Percentiles rank a stretch among this genome's conserved stretches.
Conservation (phyloP, 2,888 invertebrate genomes). For the Tanytarsus gracilentus region DNA sequence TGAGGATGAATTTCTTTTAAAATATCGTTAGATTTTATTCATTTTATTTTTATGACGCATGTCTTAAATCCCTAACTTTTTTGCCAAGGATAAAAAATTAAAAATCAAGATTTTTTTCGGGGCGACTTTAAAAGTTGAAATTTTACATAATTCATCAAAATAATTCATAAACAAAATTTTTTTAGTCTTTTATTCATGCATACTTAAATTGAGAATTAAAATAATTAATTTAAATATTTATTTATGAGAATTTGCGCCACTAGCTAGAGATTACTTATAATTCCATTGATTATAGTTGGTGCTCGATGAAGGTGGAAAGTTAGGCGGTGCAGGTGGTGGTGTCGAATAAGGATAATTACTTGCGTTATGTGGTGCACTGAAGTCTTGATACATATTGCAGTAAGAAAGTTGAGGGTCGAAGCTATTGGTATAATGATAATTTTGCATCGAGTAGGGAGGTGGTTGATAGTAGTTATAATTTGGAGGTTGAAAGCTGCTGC, state of each 20-base stretch:
- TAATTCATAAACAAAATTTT: too few species aligned
- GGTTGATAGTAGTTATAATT: background rate
- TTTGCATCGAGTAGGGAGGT: background rate
- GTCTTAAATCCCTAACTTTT: too few species aligned
- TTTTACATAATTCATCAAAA: too few species aligned
- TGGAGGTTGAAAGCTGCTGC: background rate
- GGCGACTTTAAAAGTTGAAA: too few species aligned
- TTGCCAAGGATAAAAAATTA: too few species aligned
- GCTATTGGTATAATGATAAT: background rate
- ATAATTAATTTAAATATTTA: background rate
- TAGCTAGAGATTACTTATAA: background rate
- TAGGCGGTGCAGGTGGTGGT: background rate
- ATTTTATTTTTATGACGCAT: too few species aligned
- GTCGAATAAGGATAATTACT: background rate
- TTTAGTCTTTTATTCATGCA: too few species aligned
- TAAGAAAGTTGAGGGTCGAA: background rate
- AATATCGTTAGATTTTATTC: too few species aligned
- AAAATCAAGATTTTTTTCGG: too few species aligned
- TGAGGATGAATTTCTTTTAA: too few species aligned
- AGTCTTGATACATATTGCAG: background rate
- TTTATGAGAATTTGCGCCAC: background rate
- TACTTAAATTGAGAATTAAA: too few species aligned
- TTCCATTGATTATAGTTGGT: conserved; percentile 11
- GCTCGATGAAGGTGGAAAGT: background rate
- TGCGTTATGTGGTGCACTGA: background rate